phyloP scores from a whole-genome alignment of 1,140 invertebrate species.

The Lerema accius region DNA sequence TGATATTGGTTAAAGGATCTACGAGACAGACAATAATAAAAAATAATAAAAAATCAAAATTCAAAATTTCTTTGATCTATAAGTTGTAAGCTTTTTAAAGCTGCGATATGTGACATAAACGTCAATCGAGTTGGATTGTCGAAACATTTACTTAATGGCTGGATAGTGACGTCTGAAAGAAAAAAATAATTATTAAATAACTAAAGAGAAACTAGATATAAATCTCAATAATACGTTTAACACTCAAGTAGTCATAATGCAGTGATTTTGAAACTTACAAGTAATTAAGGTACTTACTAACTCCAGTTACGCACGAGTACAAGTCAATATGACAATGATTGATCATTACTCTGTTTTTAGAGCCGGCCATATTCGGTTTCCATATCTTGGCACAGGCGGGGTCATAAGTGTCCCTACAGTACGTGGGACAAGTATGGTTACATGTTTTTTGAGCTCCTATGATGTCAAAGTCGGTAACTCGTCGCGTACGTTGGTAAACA shows the following conservation, averaged over 20 bases:
- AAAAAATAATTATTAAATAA: conserved; percentile 10
- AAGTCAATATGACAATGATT: conserved; percentile 74
- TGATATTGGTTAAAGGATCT: no score
- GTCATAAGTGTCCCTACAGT: conserved; percentile 63
- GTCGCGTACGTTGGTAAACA: conserved; percentile 37
- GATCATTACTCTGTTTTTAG: conserved; percentile 56
- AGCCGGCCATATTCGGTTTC: conserved; percentile 45
- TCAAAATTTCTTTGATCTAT: no score
- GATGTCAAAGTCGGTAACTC: conserved; percentile 56
- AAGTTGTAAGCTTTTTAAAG: conserved; percentile 57
- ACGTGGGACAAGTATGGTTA: conserved; percentile 70
- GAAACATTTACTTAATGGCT: conserved; percentile 60
- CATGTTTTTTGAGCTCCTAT: conserved; percentile 62
- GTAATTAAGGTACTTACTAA: conserved; percentile 75
- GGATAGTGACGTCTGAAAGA: conserved; percentile 65
- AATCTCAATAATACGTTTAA: no score
- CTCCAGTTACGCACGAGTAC: conserved; percentile 61
- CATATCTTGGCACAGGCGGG: conserved; percentile 68
- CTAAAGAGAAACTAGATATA: no score
- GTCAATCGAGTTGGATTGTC: conserved; percentile 51
- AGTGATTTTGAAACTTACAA: no score
- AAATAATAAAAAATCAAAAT: no score
- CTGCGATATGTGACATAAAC: conserved; percentile 62
- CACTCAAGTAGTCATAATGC: no score
- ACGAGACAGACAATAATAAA: no score